A percentile compares a stretch with the other conserved stretches of the same genome.
These are phyloP conservation scores for Vireo griseus DNA, from an alignment of 2,797 vertebrate species.

Conservation along the genomic window DNA sequence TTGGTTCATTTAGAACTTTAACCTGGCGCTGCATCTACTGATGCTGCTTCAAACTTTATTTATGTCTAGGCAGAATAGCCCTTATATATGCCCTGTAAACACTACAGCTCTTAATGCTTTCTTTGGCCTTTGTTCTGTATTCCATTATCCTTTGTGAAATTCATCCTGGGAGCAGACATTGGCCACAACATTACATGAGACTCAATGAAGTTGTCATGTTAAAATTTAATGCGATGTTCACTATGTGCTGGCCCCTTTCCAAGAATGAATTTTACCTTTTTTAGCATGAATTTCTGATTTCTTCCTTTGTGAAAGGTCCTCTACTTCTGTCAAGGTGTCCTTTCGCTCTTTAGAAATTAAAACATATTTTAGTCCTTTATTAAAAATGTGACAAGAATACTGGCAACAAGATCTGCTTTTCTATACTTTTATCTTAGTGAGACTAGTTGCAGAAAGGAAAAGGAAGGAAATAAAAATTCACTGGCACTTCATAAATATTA, in stretches of 20 bases:
- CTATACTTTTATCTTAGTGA: neutral
- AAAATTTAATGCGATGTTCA: neutral
- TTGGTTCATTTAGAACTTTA: neutral
- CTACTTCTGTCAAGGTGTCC: neutral
- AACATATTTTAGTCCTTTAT: neutral
- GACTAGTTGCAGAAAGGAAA: neutral
- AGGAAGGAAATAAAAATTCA: neutral
- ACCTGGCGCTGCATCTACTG: neutral
- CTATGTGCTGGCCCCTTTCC: neutral
- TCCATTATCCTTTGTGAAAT: neutral
- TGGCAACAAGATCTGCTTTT: neutral
- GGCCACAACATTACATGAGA: neutral
- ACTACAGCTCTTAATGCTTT: neutral
- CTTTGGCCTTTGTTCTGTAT: neutral
- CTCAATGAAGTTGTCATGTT: neutral
- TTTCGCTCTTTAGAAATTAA: neutral
- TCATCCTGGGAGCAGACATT: neutral
- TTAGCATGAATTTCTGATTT: neutral
- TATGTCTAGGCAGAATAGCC: neutral
- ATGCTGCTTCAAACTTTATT: neutral
- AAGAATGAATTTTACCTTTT: neutral
- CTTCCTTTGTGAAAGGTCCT: neutral
- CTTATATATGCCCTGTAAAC: neutral
- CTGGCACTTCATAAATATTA: neutral
- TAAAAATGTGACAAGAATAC: neutral